Evolutionary conservation across 2,888 invertebrate species (phyloP), one percentile per base, ranked within the genome.

Genomic region (Drosophila differens): DNA sequence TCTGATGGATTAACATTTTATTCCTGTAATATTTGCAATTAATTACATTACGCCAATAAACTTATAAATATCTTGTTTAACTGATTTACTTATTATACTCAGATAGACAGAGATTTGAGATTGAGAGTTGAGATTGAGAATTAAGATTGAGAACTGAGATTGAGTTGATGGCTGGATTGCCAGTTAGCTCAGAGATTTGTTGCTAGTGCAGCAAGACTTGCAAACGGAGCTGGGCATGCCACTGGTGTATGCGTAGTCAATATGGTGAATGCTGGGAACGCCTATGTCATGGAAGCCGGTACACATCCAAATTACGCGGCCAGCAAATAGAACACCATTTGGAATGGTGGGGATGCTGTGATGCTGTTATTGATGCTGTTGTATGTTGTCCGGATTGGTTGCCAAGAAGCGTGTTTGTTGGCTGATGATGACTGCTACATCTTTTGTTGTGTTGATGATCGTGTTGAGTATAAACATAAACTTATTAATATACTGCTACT

Each of bases 1-100:
- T n/a, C 28, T 2, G 32, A 79, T 74, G 70, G 52, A 19, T 30
- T 28, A 47, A 2, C 3, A 25, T 4, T 32, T 32, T 12, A 22
- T 58, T 19, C 19, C 19, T 6, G 3, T 69, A 14, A 25, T 52
- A 4, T 14, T 58, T n/a, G 39, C 33, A 5, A 16, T 53, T 53
- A 37, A 19, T 51, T 10, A 47, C 25, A n/a, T 5, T 35, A 49
- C 67, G 74, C 19, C 33, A 9, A 28, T 3, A 22, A 14, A 37
- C 10, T 55, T 25, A 39, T 16, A 33, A 35, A 14, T 28, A 39
- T 39, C 12, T 33, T 1, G 25, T 22, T 6, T 7, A 57, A 12
- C 41, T 44, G 9, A n/a, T 16, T n/a, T 6, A n/a, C 37, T 3
- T 32, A 28, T 33, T 22, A 1, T n/a, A 0, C 16, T 7, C 10